phyloP scores from a whole-genome alignment of 2,888 invertebrate genomes.

The Lottia gigantea region DNA sequence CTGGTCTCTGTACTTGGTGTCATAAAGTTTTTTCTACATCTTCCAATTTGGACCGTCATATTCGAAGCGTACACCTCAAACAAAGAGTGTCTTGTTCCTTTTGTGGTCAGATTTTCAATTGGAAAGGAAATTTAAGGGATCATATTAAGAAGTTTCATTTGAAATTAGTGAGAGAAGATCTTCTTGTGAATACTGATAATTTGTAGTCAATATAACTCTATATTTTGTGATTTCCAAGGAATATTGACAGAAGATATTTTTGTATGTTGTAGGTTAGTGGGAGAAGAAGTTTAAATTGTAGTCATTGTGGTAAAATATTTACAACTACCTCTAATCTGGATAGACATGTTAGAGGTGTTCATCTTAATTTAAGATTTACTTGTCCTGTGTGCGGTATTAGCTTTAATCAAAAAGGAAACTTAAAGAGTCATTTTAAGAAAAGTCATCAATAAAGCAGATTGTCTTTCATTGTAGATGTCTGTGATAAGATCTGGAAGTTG shows the following conservation, averaged over 20 bases:
- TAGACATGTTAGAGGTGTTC: not conserved
- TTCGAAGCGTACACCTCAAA: not conserved
- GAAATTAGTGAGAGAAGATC: not conserved
- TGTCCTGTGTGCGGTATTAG: not conserved
- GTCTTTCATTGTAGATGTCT: slow-evolving; percentile 1
- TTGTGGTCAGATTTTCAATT: slow-evolving; percentile 1
- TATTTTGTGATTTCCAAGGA: no score
- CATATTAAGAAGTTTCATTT: not conserved
- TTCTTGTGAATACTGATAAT: not conserved
- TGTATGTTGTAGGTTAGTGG: not conserved
- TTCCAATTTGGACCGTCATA: slow-evolving; percentile 7
- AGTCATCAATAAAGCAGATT: not conserved
- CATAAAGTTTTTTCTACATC: slow-evolving; percentile 2
- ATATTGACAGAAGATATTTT: no score
- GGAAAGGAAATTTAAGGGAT: slow-evolving; percentile 7
- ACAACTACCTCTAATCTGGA: not conserved
- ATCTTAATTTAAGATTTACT: not conserved
- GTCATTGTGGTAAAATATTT: not conserved
- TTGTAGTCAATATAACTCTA: no score
- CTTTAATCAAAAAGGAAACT: slow-evolving; percentile 1
- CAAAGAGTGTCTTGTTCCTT: not conserved
- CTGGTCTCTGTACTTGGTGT: not conserved
- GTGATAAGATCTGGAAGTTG: not conserved
- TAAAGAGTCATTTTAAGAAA: not conserved
- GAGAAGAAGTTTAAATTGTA: slow-evolving; percentile 1